Evolutionary conservation across 35 echinoderm and acorn worm species (phyloP).

Genomic region (Eucidaris tribuloides): DNA sequence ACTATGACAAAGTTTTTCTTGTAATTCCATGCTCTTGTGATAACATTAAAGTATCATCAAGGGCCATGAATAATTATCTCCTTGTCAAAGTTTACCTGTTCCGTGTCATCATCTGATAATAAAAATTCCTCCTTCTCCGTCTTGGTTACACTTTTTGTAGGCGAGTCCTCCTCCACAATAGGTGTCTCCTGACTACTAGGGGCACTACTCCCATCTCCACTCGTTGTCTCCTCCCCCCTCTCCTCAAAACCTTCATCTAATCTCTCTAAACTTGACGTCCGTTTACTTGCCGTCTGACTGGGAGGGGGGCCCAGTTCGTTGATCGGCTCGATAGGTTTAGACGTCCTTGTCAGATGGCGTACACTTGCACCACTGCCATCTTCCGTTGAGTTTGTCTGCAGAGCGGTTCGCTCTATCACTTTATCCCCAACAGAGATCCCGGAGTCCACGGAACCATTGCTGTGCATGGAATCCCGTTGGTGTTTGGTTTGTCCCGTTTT

Average conservation of each 20-base stretch:
- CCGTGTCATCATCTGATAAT: conserved; percentile 49
- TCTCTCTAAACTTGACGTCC: conserved; percentile 26
- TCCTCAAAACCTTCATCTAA: conserved; percentile 60
- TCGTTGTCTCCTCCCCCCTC: conserved; percentile 10
- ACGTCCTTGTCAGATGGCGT: conserved; percentile 15
- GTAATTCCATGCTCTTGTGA: too few species aligned
- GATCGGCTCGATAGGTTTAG: conserved; percentile 47
- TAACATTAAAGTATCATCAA: too few species aligned
- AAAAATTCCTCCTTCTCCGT: conserved; percentile 33
- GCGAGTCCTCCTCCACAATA: background rate
- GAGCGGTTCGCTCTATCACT: conserved; percentile 17
- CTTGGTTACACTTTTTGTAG: conserved; percentile 20
- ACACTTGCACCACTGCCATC: background rate
- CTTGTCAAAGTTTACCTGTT: conserved; percentile 5
- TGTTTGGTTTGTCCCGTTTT: conserved; percentile 23
- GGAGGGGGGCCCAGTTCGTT: conserved; percentile 29
- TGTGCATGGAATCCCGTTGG: conserved; percentile 74
- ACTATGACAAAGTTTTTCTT: too few species aligned
- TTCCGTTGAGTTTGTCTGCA: background rate
- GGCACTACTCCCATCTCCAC: conserved; percentile 4
- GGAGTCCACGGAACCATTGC: conserved; percentile 84
- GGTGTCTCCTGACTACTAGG: background rate
- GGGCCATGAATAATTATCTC: too few species aligned
- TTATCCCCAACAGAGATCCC: conserved; percentile 82
- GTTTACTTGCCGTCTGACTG: background rate